phyloP scores from a whole-genome alignment of 2,888 invertebrate species.

The Encarsia formosa region DNA sequence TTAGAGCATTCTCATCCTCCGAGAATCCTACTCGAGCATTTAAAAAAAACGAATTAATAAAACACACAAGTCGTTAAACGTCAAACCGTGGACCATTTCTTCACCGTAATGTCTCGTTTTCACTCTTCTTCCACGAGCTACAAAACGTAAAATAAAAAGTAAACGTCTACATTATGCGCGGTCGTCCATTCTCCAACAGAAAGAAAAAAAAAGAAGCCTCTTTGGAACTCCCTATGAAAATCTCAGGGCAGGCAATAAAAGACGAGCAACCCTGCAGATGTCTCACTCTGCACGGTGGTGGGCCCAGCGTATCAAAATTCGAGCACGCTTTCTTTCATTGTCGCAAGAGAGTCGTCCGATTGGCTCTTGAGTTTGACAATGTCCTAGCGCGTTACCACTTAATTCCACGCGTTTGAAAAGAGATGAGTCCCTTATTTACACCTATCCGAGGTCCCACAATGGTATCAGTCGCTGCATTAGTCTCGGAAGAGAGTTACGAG shows the following conservation, averaged over 20 bases:
- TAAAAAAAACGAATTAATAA: constrained; percentile 8
- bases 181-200: too few species aligned
- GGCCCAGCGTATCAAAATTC: constrained; percentile 2
- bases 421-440: constrained; percentile 30
- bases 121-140: constrained; percentile 11
- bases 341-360: too few species aligned
- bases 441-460: constrained; percentile 24
- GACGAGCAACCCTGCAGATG: too few species aligned
- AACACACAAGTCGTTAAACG: constrained; percentile 7
- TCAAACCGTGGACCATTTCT: constrained; percentile 16
- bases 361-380: constrained; percentile 12
- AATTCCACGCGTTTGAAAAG: too few species aligned
- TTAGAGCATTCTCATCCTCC: too few species aligned
- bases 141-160: too few species aligned
- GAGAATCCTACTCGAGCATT: too few species aligned
- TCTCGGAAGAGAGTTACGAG: constrained; percentile 29
- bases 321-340: constrained; percentile 3
- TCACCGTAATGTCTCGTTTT: constrained; percentile 11
- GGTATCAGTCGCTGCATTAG: constrained; percentile 32
- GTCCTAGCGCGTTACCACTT: constrained; percentile 26
- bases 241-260: too few species aligned
- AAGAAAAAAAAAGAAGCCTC: too few species aligned
- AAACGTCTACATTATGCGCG: too few species aligned
- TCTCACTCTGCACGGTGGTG: too few species aligned
- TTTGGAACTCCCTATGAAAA: too few species aligned